Evolutionary conservation across 2,888 invertebrate genomes (phyloP), one percentile per base, ranked within the genome.

Genomic region (Aromia moschata): DNA sequence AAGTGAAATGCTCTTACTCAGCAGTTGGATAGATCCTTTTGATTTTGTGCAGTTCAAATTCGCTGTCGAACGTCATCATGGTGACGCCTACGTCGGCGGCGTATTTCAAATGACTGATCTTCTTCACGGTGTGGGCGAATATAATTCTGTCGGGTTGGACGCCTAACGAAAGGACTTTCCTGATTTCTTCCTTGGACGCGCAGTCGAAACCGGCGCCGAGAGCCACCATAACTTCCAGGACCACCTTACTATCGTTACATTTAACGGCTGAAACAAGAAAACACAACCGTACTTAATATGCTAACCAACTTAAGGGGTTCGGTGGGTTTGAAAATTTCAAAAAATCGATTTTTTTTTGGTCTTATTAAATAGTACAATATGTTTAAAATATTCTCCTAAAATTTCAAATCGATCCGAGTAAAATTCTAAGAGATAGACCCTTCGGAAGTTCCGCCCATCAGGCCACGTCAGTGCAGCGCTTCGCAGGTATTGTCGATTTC

Each of bases 191-290:
- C 72, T 77, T 72, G 62, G 86, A 86, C 7, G 88, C 88, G 74
- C 88, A 89, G 73, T 89, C 88, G 76, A 88, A 88, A 44, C 84
- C 83, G 17, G 81, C 78, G 41, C 87, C 87, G 36, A 87, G 75
- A 20, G 82, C 79, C 3, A 84, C 84, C 49, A 89, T 47, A 43
- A 72, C 64, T 67, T 77, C 76, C 12, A 81, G 68, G 1, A 80
- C 80, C 1, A 82, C 75, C 20, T 79, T 76, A 65, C 84, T 81
- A 44, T 84, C 83, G 77, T 88, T 88, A 72, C 87, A 88, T 75
- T 88, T 89, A 25, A 89, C 82, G 61, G 87, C 87, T 81, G 65
- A 33, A 75, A 76, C 59, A 25, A 25, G 5, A 9, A 25, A n/a
- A n/a, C n/a, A n/a, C n/a, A n/a, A n/a, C n/a, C n/a, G n/a, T n/a